Conservation (phyloP, 2,113 vertebrate genomes). For the Eubucco bourcierii region DNA sequence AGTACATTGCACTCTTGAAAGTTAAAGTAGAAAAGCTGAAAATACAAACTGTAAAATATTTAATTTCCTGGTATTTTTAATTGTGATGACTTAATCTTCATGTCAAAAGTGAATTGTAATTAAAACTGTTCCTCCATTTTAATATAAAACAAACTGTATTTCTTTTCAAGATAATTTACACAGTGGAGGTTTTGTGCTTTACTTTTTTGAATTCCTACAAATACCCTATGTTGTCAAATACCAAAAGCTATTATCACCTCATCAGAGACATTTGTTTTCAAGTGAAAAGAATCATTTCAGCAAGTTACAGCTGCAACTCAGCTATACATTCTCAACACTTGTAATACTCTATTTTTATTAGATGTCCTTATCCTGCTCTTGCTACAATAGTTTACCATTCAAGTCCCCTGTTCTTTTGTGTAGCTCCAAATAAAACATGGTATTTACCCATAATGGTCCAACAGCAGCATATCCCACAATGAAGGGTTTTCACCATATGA, state of each 20-base stretch:
- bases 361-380: neutral
- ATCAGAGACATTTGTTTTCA: neutral
- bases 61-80: constrained; percentile 41
- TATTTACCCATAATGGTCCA: neutral
- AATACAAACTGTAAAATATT: constrained; percentile 8
- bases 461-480: neutral
- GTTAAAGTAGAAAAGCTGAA: neutral
- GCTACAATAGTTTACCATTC: neutral
- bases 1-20: neutral
- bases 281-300: neutral
- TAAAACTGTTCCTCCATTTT: neutral
- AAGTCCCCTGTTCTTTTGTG: neutral
- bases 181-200: neutral
- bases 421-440: neutral
- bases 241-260: neutral
- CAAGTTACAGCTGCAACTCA: neutral
- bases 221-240: neutral
- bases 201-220: neutral
- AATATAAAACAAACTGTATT: neutral
- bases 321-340: neutral
- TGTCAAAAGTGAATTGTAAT: neutral
- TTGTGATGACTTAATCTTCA: neutral
- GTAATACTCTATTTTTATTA: neutral
- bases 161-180: neutral
- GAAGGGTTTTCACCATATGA: neutral